These are phyloP conservation scores for zebrafish (Danio rerio) DNA, from an alignment of 2,113 vertebrate genomes.

Conservation along the genomic window GRCz12tu NC_133196.1:43465501-43466000, in stretches of 20 bases:
- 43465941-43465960: slow-evolving; percentile 57
- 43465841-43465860: slow-evolving; percentile 58
- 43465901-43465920: slow-evolving; percentile 66
- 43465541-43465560: too few relatives aligned
- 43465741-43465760: slow-evolving; percentile 40
- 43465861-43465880: slow-evolving; percentile 2
- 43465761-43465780: slow-evolving; percentile 50
- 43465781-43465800: slow-evolving; percentile 64
- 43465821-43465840: slow-evolving; percentile 51
- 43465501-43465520: too few relatives aligned
- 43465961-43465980: slow-evolving; percentile 72
- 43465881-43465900: slow-evolving; percentile 50
- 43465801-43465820: slow-evolving; percentile 68
- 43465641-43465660: slow-evolving; percentile 64
- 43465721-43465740: slow-evolving; percentile 54
- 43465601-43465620: slow-evolving; percentile 27
- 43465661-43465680: slow-evolving; percentile 46
- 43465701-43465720: slow-evolving; percentile 59
- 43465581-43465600: neutral
- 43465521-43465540: too few relatives aligned
- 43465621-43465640: slow-evolving; percentile 33
- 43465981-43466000: slow-evolving; percentile 71
- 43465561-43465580: neutral
- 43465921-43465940: slow-evolving; percentile 55
- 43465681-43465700: slow-evolving; percentile 57